These are phyloP conservation scores for Peromyscus melanophrys DNA, from an alignment of 2,797 vertebrate species.

Conservation along the genomic window DNA sequence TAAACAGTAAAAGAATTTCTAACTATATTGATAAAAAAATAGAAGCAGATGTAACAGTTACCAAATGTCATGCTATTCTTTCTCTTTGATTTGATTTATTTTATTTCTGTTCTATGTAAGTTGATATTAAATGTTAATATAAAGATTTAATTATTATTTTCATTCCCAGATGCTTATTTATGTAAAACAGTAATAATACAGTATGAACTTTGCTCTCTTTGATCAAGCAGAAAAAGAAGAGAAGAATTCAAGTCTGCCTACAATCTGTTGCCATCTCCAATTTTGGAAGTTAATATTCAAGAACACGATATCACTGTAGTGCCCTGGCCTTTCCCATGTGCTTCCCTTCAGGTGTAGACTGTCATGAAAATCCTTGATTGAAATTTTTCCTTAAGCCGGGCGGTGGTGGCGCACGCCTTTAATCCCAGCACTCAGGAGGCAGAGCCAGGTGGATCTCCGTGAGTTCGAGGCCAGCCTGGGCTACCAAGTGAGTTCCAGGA, in stretches of 20 bases:
- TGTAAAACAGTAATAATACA: background rate
- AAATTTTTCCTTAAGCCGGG: background rate
- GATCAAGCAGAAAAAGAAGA: background rate
- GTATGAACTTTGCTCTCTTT: no score
- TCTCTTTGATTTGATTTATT: background rate
- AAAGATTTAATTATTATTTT: background rate
- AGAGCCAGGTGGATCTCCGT: no score
- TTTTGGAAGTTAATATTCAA: background rate
- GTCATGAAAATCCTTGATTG: background rate
- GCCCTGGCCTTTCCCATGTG: accelerated
- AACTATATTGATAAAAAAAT: background rate
- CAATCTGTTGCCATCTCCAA: background rate
- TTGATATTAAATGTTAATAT: background rate
- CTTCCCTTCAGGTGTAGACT: background rate
- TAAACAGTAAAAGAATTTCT: background rate
- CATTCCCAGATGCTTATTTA: no score
- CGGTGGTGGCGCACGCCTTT: no score
- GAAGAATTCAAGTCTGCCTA: background rate
- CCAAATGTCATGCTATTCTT: background rate
- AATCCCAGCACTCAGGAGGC: no score
- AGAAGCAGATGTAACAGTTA: background rate
- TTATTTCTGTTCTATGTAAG: background rate
- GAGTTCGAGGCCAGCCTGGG: no score
- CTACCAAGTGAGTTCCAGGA: no score
- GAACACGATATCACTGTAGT: background rate